These are phyloP conservation scores for Sarcophaga caerulescens DNA, from an alignment of 2,888 invertebrate species.

Conservation along the genomic window DNA sequence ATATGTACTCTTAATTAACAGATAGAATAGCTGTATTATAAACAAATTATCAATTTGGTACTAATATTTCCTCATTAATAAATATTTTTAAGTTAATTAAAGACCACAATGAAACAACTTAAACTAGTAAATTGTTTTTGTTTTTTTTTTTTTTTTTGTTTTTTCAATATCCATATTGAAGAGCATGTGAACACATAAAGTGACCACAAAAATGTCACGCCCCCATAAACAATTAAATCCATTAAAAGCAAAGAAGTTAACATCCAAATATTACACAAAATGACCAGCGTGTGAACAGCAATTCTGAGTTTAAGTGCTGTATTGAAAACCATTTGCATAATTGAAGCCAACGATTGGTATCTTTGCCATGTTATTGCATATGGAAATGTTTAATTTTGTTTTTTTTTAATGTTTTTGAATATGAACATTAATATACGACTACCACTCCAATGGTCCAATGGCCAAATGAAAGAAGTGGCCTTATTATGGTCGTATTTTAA, in stretches of 20 bases:
- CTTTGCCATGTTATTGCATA: neutral
- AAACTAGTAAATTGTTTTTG: no score
- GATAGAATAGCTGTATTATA: no score
- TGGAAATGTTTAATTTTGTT: slow-evolving; percentile 14
- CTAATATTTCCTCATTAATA: no score
- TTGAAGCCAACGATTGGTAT: slow-evolving; percentile 33
- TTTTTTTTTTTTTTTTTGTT: no score
- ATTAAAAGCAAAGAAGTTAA: slow-evolving; percentile 34
- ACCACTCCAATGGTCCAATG: no score
- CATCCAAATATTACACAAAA: slow-evolving; percentile 35
- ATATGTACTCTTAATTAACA: no score
- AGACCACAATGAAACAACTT: no score
- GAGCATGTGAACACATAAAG: neutral
- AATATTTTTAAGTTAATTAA: no score
- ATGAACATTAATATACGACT: neutral
- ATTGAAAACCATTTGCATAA: slow-evolving; percentile 60
- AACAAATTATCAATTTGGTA: no score
- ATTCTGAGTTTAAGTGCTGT: slow-evolving; percentile 45
- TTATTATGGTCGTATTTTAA: slow-evolving; percentile 28
- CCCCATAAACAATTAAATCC: slow-evolving; percentile 30
- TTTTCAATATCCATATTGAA: no score
- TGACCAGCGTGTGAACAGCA: slow-evolving; percentile 38
- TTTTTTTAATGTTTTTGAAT: neutral
- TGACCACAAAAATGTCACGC: slow-evolving; percentile 25
- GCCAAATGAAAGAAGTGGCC: neutral